These are phyloP conservation scores for Ramphastos sulfuratus DNA, from an alignment of 2,113 vertebrate genomes.

Conservation along the genomic window DNA sequence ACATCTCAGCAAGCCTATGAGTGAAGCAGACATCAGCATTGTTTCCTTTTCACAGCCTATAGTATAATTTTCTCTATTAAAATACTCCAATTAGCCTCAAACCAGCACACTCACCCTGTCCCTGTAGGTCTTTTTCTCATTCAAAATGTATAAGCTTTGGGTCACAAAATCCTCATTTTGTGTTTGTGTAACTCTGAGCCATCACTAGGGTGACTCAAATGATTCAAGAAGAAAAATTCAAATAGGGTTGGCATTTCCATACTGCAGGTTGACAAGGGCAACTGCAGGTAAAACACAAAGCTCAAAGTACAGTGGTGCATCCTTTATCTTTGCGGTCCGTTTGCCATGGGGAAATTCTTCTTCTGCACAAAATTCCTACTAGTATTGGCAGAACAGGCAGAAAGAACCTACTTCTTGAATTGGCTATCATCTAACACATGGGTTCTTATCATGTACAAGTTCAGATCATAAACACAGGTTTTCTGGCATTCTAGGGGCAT, in stretches of 20 bases:
- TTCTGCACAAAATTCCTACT: neutral
- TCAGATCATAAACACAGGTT: neutral
- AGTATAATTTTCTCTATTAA: no score
- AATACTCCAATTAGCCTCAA: no score
- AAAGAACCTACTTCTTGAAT: neutral
- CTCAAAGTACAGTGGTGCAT: neutral
- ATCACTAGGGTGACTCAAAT: neutral
- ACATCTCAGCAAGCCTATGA: no score
- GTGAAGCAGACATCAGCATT: no score
- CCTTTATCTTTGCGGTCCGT: neutral
- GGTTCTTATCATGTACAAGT: neutral
- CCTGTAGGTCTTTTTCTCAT: neutral
- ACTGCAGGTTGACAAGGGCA: neutral
- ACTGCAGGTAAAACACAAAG: neutral
- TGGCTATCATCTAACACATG: fast-evolving
- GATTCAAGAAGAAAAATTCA: neutral
- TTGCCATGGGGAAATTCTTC: fast-evolving
- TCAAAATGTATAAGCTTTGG: neutral
- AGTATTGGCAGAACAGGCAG: neutral
- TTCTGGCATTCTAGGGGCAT: neutral
- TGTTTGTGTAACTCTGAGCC: neutral
- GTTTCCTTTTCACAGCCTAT: no score
- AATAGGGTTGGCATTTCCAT: neutral
- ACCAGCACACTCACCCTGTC: neutral
- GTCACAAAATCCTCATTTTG: neutral